Conservation (phyloP, 2,113 vertebrate genomes). For the Pelodiscus sinensis region DNA sequence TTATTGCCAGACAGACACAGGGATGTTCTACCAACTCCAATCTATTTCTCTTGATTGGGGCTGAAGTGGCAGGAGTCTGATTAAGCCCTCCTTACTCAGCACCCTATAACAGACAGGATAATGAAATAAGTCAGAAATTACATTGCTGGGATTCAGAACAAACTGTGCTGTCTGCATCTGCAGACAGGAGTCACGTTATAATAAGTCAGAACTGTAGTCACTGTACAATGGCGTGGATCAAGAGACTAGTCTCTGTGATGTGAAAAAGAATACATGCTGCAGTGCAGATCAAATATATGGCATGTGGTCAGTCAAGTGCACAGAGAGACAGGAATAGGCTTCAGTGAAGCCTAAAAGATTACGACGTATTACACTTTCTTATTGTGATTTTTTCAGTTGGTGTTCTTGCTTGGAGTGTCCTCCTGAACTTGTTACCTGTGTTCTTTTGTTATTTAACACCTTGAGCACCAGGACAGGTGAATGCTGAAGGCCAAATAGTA, state of each 20-base stretch:
- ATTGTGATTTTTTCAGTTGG: background rate
- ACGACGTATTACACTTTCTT: background rate
- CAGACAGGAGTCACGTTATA: background rate
- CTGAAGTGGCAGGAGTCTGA: too few species aligned
- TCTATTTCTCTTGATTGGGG: too few species aligned
- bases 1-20: too few species aligned
- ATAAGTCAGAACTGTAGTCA: conserved; percentile 5
- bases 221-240: background rate
- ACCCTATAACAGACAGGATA: too few species aligned
- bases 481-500: background rate
- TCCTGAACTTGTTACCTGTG: background rate
- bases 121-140: background rate
- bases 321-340: background rate
- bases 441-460: background rate
- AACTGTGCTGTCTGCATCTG: background rate
- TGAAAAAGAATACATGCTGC: background rate
- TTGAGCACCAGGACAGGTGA: background rate
- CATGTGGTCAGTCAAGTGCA: background rate
- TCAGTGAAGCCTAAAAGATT: background rate
- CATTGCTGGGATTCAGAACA: background rate
- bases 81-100: too few species aligned
- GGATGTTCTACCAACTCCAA: too few species aligned
- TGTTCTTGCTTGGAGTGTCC: background rate
- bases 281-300: background rate
- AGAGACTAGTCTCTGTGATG: background rate